phyloP scores from a whole-genome alignment of 2,113 vertebrate species.

The Diphyllodes magnificus region DNA sequence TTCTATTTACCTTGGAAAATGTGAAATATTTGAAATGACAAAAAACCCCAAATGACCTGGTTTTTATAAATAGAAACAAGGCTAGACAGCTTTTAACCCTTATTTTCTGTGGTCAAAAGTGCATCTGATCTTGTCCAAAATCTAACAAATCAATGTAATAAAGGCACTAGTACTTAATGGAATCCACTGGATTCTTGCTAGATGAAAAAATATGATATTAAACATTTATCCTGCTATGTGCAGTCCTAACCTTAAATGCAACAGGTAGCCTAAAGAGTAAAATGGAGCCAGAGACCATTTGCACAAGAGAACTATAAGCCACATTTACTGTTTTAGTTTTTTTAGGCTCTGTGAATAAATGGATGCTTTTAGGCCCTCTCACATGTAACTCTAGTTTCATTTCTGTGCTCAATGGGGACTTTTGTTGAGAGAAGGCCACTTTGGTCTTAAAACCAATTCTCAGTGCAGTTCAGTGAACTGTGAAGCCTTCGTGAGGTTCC shows the following conservation, averaged over 20 bases:
- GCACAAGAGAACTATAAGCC: neutral
- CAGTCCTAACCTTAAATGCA: neutral
- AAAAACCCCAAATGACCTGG: neutral
- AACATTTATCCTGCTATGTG: neutral
- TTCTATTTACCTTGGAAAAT: neutral
- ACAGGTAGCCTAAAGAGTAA: neutral
- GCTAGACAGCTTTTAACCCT: neutral
- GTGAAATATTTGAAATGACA: neutral
- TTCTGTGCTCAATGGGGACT: rapidly evolving
- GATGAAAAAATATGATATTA: neutral
- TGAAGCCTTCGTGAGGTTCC: neutral
- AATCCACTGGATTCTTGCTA: neutral
- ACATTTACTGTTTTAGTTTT: neutral
- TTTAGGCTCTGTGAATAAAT: neutral
- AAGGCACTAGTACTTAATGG: rapidly evolving
- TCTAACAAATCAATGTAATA: neutral
- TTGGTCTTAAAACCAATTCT: neutral
- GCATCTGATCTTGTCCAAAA: neutral
- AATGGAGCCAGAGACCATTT: neutral
- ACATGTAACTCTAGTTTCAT: neutral
- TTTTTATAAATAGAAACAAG: neutral
- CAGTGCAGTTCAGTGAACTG: neutral
- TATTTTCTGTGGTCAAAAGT: neutral
- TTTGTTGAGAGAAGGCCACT: neutral
- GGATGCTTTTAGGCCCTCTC: neutral